Evolutionary conservation across 2,113 vertebrate genomes (phyloP).

Genomic region (Eleginops maclovinus): DNA sequence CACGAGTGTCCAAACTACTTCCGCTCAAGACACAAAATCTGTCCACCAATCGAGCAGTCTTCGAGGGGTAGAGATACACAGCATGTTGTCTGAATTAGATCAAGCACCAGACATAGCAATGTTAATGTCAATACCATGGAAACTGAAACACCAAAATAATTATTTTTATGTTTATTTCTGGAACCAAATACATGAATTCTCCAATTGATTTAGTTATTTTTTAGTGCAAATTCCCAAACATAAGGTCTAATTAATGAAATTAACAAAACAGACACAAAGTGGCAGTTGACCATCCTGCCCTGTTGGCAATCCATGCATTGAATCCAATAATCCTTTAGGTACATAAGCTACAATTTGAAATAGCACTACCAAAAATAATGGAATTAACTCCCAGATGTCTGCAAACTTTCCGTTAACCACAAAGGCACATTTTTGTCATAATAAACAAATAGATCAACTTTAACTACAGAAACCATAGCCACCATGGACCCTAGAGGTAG

Average conservation of each 20-base stretch:
- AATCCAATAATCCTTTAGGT: no score
- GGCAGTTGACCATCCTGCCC: no score
- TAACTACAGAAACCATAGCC: neutral
- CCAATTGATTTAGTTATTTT: no score
- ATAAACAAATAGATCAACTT: neutral
- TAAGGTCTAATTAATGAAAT: no score
- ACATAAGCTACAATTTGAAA: no score
- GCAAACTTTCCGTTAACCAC: neutral
- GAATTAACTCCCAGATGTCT: neutral
- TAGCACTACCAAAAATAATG: no score
- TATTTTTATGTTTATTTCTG: neutral
- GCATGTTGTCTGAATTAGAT: conserved; percentile 46
- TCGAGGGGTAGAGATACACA: neutral
- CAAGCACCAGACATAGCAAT: conserved; percentile 15
- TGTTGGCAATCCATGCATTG: no score
- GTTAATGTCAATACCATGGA: no score
- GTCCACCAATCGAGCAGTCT: neutral
- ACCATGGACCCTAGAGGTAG: no score
- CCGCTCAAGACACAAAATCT: conserved; percentile 49
- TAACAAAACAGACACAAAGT: no score
- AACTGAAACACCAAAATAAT: neutral
- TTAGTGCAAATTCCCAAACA: no score
- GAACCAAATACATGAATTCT: no score
- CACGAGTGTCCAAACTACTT: conserved; percentile 93
- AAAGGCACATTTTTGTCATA: neutral